Evolutionary conservation across 2,113 vertebrate genomes (phyloP).

Genomic region (Chiloscyllium plagiosum): DNA sequence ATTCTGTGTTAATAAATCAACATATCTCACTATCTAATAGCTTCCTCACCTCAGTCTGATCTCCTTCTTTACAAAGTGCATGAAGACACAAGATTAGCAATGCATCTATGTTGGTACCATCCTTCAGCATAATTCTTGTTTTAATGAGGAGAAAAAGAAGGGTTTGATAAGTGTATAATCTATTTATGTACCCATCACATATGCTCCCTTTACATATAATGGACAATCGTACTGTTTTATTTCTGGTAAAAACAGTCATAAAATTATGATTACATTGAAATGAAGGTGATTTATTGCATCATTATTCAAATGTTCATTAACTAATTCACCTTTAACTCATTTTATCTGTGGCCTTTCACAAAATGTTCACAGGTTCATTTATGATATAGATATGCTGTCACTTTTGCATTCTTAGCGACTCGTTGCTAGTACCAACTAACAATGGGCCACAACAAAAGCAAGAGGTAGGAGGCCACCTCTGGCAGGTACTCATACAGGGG

Average conservation of each 20-base stretch:
- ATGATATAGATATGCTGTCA: neutral
- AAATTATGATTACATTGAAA: neutral
- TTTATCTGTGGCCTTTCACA: neutral
- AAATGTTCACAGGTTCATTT: neutral
- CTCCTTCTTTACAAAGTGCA: conserved; percentile 54
- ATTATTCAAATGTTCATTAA: neutral
- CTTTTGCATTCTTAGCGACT: neutral
- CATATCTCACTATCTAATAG: neutral
- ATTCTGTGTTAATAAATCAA: neutral
- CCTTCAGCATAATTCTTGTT: conserved; percentile 58
- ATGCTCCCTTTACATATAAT: neutral
- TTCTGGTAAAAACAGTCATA: neutral
- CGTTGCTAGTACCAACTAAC: neutral
- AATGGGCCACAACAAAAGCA: neutral
- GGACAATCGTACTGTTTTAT: neutral
- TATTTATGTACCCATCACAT: neutral
- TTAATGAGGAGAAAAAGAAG: conserved; percentile 16
- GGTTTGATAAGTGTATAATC: neutral
- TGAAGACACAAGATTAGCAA: conserved; percentile 54
- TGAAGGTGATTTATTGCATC: neutral
- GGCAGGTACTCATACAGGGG: neutral
- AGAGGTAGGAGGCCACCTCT: neutral
- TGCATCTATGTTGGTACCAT: conserved; percentile 57
- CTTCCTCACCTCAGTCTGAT: conserved; percentile 45
- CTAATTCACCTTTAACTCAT: neutral